Base-by-base conservation (phyloP, 1,140 invertebrate species). In the Cryptotermes secundus region DNA sequence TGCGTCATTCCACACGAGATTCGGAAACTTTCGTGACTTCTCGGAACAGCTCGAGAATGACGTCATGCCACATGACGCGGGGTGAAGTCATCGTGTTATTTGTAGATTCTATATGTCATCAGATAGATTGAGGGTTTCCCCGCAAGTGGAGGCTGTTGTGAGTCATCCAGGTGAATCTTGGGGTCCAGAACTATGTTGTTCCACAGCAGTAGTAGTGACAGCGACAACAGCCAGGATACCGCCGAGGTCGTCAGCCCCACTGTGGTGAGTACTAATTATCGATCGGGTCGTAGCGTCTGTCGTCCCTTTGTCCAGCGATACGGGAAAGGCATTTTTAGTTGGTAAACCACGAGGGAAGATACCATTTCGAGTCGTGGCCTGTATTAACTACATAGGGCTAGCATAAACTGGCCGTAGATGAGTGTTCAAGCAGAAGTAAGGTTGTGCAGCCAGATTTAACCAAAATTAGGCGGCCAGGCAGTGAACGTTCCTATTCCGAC, bases 31-130 rank as follows among this genome's bases (percentile, higher is more conserved):
- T 72, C 59, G 59, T 16, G 59, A 31, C n/a, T 72, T 72, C 59
- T 72, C 59, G 59, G 59, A 72, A 72, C n/a, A 10, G n/a, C 2
- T 31, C 59, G 59, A 10, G 12, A 9, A n/a, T 72, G 59, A 72
- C 59, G 59, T 72, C 59, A 72, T 72, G 59, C 59, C 59, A 72
- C 59, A 26, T 72, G 59, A 72, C 59, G 59, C 9, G 59, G 59
- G 59, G 59, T 72, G 59, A 72, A 26, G 26, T 72, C 59, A 72
- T 16, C n/a, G 59, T 16, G 14, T 72, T 72, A 72, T 72, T 72
- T 31, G 26, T 72, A 72, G n/a, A 31, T 72, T 26, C 59, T 31
- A 26, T 14, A 72, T 72, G 59, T 31, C 59, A 72, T 72, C 59
- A 72, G 59, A 72, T 6, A n/a, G 59, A n/a, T n/a, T 31, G 59